Evolutionary conservation across 2,888 invertebrate species (phyloP), one percentile per base, ranked within the genome.

Genomic region (Danaus chrysippus): DNA sequence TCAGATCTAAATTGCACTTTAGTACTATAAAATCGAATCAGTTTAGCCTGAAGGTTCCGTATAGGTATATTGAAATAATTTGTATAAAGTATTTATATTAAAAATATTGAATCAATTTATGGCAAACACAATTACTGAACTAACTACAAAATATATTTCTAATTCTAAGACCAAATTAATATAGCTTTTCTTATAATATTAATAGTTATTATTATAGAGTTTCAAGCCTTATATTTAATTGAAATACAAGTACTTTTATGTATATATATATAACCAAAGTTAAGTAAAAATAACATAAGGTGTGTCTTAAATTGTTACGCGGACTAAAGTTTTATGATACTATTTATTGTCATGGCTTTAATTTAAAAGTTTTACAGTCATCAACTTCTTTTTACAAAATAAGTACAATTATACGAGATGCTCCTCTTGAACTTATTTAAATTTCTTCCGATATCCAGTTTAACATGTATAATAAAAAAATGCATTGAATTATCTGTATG

Each of bases 1-100:
- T 81, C 77, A 83, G 78, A 75, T 73, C 73, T 65, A 34, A 61
- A 64, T 68, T 63, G 70, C 69, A 67, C 68, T 67, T 62, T 49
- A 49, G 17, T 49, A 49, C 71, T 71, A 71, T 74, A 71, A 71
- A 73, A 70, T 71, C 62, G 54, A 54, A 12, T 44, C 43, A 23
- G 34, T 56, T 60, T 44, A 52, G 54, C 58, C 60, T 54, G 63
- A 54, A 34, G 49, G 65, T 62, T 64, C 53, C 58, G 56, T 54
- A 43, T 57, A 58, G 0, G 12, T 53, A 54, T 69, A 62, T 69
- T 59, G 55, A 64, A 6, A 34, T 34, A 34, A 34, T 34, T 34
- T 34, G 23, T 34, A 34, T 34, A 3, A n/a, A 34, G 3, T 1
- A 1, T 34, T 34, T 1, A 23, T 34, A 34, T 34, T 5, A 34